Conservation (phyloP, 2,888 invertebrate species). For the Acleris sparsana region DNA sequence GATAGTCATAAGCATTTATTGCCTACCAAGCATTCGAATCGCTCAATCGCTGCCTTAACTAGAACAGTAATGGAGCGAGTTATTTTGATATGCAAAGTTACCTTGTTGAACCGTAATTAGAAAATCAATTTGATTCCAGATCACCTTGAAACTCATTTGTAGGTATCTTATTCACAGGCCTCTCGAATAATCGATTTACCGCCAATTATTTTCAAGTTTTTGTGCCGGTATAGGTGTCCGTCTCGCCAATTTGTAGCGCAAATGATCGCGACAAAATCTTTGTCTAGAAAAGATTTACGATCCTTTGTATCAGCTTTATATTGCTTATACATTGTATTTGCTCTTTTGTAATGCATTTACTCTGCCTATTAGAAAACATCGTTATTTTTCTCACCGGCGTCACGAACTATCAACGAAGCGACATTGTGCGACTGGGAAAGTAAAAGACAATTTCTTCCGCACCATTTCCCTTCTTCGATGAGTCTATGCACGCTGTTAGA, state of each 20-base stretch:
- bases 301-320: slow-evolving; percentile 27
- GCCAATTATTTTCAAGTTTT: slow-evolving; percentile 23
- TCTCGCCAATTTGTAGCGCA: slow-evolving; percentile 23
- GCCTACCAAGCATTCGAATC: slow-evolving; percentile 7
- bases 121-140: slow-evolving; percentile 32
- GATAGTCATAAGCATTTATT: slow-evolving; percentile 11
- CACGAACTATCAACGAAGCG: background rate
- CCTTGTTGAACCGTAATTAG: slow-evolving; percentile 30
- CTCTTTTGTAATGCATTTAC: slow-evolving; percentile 12
- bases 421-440: slow-evolving; percentile 30
- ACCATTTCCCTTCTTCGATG: slow-evolving; percentile 24
- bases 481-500: background rate
- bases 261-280: slow-evolving; percentile 11
- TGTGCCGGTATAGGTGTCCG: background rate
- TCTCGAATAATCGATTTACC: slow-evolving; percentile 21
- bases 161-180: slow-evolving; percentile 17
- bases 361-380: slow-evolving; percentile 30
- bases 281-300: slow-evolving; percentile 19
- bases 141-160: slow-evolving; percentile 27
- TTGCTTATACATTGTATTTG: slow-evolving; percentile 15
- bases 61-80: slow-evolving; percentile 19
- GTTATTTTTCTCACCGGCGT: slow-evolving; percentile 14
- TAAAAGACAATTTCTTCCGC: slow-evolving; percentile 35
- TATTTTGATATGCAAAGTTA: slow-evolving; percentile 29
- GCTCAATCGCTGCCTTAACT: slow-evolving; percentile 13